These are phyloP conservation scores for Diorhabda sublineata DNA, from an alignment of 1,140 invertebrate species.

Conservation along the genomic window DNA sequence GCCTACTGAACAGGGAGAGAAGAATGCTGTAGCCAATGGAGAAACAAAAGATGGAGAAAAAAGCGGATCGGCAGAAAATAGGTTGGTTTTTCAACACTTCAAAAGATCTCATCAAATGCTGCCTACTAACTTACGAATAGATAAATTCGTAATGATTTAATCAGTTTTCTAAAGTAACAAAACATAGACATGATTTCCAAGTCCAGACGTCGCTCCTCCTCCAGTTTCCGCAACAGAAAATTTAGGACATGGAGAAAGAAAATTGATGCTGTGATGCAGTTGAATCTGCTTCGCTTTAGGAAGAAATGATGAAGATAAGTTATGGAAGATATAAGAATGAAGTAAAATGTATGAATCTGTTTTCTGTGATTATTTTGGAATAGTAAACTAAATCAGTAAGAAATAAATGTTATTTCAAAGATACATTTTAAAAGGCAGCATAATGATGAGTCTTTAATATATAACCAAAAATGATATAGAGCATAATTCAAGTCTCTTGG, in stretches of 20 bases:
- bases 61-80: conserved; percentile 25
- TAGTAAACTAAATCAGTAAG: too few species aligned
- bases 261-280: too few species aligned
- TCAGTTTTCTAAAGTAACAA: too few species aligned
- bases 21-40: neutral
- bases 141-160: conserved; percentile 5
- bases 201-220: too few species aligned
- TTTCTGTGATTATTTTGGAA: too few species aligned
- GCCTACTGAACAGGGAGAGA: neutral
- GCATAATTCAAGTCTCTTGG: neutral
- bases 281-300: too few species aligned
- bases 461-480: conserved; percentile 1
- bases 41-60: conserved; percentile 19
- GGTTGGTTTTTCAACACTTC: conserved; percentile 30
- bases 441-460: conserved; percentile 21
- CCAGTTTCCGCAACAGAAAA: too few species aligned
- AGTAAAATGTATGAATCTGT: too few species aligned
- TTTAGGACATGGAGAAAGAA: too few species aligned
- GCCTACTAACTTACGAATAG: conserved; percentile 4
- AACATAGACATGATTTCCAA: too few species aligned
- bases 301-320: too few species aligned
- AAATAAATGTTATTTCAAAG: neutral
- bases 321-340: too few species aligned
- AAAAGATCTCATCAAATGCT: conserved; percentile 19
- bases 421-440: conserved; percentile 15